Percentiles rank a stretch among this genome's conserved stretches.
Evolutionary conservation across 2,113 vertebrate species (phyloP).

Genomic region (Trinectes maculatus): DNA sequence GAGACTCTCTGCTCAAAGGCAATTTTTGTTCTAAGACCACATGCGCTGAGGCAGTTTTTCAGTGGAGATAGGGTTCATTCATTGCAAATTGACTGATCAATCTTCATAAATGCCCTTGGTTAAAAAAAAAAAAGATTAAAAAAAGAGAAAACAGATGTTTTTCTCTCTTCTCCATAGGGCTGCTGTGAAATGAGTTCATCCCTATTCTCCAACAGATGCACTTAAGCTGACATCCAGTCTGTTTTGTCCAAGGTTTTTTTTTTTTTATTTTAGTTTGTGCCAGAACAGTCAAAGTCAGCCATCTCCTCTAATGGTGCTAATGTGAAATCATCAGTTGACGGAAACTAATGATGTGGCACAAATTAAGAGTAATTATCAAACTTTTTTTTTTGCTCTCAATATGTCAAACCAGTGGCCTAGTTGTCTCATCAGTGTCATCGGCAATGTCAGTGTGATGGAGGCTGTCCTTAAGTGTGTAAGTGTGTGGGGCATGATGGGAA

Average conservation of each 20-base stretch:
- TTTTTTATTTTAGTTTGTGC: conserved; percentile 25
- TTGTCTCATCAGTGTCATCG: conserved; percentile 60
- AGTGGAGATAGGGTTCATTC: conserved; percentile 57
- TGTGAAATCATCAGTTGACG: conserved; percentile 28
- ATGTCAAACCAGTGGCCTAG: conserved; percentile 73
- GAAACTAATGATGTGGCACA: conserved; percentile 59
- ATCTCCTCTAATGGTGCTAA: conserved; percentile 20
- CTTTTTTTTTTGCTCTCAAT: conserved; percentile 69
- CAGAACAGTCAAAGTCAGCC: conserved; percentile 47
- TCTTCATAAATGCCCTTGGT: conserved; percentile 68
- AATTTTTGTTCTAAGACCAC: conserved; percentile 63
- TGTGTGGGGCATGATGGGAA: background rate
- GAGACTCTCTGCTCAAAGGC: conserved; percentile 8
- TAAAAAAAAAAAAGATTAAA: too few species aligned
- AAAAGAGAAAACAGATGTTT: conserved; percentile 56
- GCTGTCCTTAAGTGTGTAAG: conserved; percentile 25
- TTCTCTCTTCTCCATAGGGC: conserved; percentile 21
- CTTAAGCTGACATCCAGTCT: conserved; percentile 8
- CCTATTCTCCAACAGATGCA: conserved; percentile 33
- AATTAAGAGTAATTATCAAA: conserved; percentile 59
- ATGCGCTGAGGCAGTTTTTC: conserved; percentile 55
- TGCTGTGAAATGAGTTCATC: conserved; percentile 31
- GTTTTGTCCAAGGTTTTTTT: conserved; percentile 10
- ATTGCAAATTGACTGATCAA: conserved; percentile 73
- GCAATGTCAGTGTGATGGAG: conserved; percentile 44